Conservation (phyloP, 2,888 invertebrate species). For the Pherbina coryleti region DNA sequence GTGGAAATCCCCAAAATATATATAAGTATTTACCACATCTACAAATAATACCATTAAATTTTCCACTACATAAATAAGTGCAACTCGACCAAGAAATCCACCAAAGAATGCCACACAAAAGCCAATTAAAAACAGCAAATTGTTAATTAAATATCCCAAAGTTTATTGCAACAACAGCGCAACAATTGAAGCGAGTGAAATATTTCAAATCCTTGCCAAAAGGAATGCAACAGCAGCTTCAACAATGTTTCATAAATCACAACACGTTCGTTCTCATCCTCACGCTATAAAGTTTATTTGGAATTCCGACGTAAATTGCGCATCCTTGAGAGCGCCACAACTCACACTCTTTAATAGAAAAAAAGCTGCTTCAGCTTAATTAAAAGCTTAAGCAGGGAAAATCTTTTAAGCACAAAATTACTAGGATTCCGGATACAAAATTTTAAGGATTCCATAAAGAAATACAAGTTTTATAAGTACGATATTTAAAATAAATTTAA, state of each 20-base stretch:
- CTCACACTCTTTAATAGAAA: background rate
- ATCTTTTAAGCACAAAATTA: background rate
- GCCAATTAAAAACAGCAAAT: constrained; percentile 32
- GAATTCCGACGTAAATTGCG: background rate
- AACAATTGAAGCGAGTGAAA: constrained; percentile 40
- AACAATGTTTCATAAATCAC: constrained; percentile 22
- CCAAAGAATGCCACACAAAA: constrained; percentile 15
- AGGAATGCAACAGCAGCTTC: constrained; percentile 44
- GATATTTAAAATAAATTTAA: no score
- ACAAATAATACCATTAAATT: background rate
- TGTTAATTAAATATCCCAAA: constrained; percentile 32
- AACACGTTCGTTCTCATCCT: background rate
- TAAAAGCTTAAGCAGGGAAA: background rate
- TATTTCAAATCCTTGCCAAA: constrained; percentile 45
- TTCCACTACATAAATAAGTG: constrained; percentile 10
- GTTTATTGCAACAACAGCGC: constrained; percentile 11
- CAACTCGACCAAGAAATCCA: background rate
- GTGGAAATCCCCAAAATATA: no score
- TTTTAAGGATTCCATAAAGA: background rate
- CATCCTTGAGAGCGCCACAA: background rate
- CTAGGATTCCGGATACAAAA: no score
- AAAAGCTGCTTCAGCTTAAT: background rate
- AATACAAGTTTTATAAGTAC: no score
- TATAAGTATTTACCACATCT: no score
- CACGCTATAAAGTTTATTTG: background rate